These are phyloP conservation scores for Gallinago paraguaiae DNA, from an alignment of 2,113 vertebrate species.

Conservation along the genomic window DNA sequence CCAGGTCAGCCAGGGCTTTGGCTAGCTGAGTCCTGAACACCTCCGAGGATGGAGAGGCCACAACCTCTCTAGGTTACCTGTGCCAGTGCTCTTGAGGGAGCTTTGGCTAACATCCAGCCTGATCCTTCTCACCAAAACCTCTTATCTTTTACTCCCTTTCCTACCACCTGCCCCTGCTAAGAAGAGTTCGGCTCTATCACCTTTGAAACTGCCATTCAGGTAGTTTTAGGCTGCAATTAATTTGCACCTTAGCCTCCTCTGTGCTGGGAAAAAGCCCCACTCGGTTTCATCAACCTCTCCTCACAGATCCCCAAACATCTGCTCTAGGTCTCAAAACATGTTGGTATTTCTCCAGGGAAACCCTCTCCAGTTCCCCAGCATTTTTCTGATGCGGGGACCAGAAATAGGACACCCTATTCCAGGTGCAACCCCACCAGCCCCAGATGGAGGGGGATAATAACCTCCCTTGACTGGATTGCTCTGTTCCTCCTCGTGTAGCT, in stretches of 20 bases:
- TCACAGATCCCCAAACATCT: neutral
- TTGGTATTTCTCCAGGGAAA: neutral
- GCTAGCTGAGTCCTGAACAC: neutral
- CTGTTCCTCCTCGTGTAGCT: neutral
- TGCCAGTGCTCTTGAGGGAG: neutral
- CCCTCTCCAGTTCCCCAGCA: neutral
- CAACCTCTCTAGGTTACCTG: neutral
- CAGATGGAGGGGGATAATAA: neutral
- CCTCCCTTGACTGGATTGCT: neutral
- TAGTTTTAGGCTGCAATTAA: neutral
- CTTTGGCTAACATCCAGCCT: neutral
- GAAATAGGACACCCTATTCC: neutral
- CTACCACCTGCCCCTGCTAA: neutral
- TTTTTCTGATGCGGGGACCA: neutral
- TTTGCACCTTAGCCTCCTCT: neutral
- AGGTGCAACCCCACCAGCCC: neutral
- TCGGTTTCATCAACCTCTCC: neutral
- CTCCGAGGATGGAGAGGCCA: neutral
- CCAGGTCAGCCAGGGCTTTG: neutral
- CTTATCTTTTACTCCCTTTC: neutral
- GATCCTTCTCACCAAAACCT: neutral
- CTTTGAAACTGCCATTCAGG: neutral
- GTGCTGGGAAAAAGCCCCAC: neutral
- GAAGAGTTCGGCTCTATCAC: neutral
- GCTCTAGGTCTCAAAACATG: neutral